Evolutionary conservation across 2,113 vertebrate species (phyloP), one percentile per base, ranked within the genome.

Genomic region (Macquaria australasica): DNA sequence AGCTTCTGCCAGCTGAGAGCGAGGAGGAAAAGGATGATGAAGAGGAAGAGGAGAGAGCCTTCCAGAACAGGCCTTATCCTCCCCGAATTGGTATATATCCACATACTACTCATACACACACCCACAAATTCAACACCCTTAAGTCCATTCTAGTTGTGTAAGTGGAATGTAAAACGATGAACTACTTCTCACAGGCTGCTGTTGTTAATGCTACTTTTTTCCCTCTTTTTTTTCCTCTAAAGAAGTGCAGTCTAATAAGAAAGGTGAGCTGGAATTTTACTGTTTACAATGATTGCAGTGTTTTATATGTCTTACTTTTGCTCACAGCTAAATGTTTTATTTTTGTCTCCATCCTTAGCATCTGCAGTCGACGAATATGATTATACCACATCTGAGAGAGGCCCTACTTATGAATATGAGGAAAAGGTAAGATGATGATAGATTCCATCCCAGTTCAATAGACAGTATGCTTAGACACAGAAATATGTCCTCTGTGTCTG

Each of bases 21-120:
- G 96, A 96, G 58, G 96, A 97, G 86, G 96, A 96, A 81, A 93
- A 95, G 83, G 96, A 95, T 71, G 95, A 96, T 3, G 97, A 97
- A 43, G 95, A 96, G 59, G 96, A 96, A 55, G 96, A 96, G 82
- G 94, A 96, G 67, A 84, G 88, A 73, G 94, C 91, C 43, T 96
- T 96, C 82, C 94, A 95, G 87, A 96, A 94, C 88, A 92, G 96
- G 39, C 96, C 96, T 14, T 96, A 96, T 73, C 96, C 95, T 64
- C 94, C 94, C 21, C 94, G 73, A 76, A 93, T 94, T 51, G 95
- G 95, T 96, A 92, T 14, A 37, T 7, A 79, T 41, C 37, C 55
- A 28, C 45, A 63, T 31, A 56, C 12, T 23, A 23, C 58, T 64
- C 48, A 51, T 11, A 55, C 34, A 74, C 28, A 64, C 62, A 73